These are phyloP conservation scores for Syngnathus floridae DNA, from an alignment of 2,113 vertebrate genomes.

Conservation along the genomic window DNA sequence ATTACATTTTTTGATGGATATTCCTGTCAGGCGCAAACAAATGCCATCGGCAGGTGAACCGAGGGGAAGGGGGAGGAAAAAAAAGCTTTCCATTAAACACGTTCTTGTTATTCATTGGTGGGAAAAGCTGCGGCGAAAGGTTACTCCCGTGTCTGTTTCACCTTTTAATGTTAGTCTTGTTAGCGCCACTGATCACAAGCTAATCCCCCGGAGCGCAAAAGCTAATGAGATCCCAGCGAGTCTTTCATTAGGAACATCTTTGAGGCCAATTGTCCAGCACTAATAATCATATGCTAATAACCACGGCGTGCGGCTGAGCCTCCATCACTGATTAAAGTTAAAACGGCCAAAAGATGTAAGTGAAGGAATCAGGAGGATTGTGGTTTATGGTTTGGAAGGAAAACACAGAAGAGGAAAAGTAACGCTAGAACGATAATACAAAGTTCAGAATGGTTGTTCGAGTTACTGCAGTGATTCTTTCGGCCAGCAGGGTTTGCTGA, in stretches of 20 bases:
- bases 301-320: conserved; percentile 14
- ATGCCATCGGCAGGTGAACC: conserved; percentile 49
- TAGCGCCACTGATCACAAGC: conserved; percentile 53
- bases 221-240: conserved; percentile 71
- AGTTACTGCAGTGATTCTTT: not conserved
- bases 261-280: conserved; percentile 72
- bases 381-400: conserved; percentile 11
- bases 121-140: conserved; percentile 26
- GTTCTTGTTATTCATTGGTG: conserved; percentile 40
- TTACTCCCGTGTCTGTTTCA: conserved; percentile 56
- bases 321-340: conserved; percentile 24
- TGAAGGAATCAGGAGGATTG: conserved; percentile 6
- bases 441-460: not conserved
- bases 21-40: conserved; percentile 65
- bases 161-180: conserved; percentile 62
- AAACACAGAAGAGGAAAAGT: conserved; percentile 22
- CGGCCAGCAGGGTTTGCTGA: not conserved
- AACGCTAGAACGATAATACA: not conserved
- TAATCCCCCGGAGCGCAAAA: conserved; percentile 54
- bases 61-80: not conserved
- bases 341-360: conserved; percentile 19
- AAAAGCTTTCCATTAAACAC: conserved; percentile 24
- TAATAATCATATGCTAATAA: conserved; percentile 73
- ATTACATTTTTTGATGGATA: conserved; percentile 75
- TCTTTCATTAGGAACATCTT: conserved; percentile 68